phyloP scores from a whole-genome alignment of 1,140 invertebrate species.

The Drosophila lacertosa region DNA sequence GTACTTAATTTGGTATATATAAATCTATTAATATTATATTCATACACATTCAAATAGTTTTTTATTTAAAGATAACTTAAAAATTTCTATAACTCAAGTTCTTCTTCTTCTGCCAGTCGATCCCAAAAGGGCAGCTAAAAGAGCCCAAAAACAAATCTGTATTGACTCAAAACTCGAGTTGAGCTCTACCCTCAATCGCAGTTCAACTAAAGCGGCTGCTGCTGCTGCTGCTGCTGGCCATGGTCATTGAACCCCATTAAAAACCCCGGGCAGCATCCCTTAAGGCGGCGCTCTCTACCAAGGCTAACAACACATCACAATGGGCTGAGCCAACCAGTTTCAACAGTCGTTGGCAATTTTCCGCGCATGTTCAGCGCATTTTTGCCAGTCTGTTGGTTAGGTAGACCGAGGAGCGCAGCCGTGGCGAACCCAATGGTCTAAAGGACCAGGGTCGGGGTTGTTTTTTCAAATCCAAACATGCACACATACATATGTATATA shows the following conservation, averaged over 20 bases:
- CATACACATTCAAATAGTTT: too few species aligned
- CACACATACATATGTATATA: too few species aligned
- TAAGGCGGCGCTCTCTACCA: conserved; percentile 42
- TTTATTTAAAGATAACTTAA: too few species aligned
- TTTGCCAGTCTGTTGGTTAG: conserved; percentile 29
- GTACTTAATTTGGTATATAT: too few species aligned
- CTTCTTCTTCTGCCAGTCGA: background rate
- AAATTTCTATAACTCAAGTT: too few species aligned
- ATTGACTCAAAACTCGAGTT: conserved; percentile 8
- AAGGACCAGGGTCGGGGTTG: conserved; percentile 50
- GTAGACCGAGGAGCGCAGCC: conserved; percentile 27
- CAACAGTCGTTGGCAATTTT: conserved; percentile 50
- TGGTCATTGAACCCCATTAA: conserved; percentile 63
- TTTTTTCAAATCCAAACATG: too few species aligned
- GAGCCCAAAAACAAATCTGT: background rate
- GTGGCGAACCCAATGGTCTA: conserved; percentile 10
- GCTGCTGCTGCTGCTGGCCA: conserved; percentile 4
- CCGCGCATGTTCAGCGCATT: conserved; percentile 34
- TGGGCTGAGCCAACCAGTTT: conserved; percentile 54
- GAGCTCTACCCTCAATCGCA: conserved; percentile 8
- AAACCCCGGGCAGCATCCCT: conserved; percentile 56
- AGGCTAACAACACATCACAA: conserved; percentile 52
- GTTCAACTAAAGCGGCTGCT: too few species aligned
- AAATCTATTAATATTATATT: too few species aligned
- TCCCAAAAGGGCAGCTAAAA: background rate